phyloP scores from a whole-genome alignment of 2,113 vertebrate genomes.

The Microtus pennsylvanicus region DNA sequence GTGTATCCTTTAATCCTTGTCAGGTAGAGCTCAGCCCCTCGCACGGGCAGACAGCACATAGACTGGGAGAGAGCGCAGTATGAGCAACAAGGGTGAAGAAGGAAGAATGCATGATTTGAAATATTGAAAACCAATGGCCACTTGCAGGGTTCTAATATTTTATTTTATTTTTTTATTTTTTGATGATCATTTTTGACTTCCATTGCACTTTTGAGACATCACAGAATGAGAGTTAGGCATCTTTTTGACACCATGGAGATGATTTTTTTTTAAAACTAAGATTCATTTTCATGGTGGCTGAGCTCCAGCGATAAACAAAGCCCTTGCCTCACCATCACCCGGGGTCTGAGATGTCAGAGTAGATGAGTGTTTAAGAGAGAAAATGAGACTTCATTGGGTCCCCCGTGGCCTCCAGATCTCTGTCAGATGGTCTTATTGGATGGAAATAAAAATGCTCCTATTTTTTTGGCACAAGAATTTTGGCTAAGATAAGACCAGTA shows the following conservation, averaged over 20 bases:
- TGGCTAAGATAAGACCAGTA: slow-evolving; percentile 62
- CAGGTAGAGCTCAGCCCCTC: slow-evolving; percentile 33
- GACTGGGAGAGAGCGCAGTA: slow-evolving; percentile 18
- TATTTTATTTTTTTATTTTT: not conserved
- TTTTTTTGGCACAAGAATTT: slow-evolving; percentile 63
- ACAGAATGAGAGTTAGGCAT: slow-evolving; percentile 17
- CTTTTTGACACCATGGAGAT: slow-evolving; percentile 16
- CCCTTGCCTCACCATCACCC: slow-evolving; percentile 41
- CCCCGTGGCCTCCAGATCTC: not conserved
- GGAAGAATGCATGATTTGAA: slow-evolving; percentile 45
- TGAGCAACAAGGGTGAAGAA: not conserved
- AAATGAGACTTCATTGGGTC: slow-evolving; percentile 42
- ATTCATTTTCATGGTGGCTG: slow-evolving; percentile 15
- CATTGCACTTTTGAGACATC: slow-evolving; percentile 30
- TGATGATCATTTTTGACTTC: slow-evolving; percentile 53
- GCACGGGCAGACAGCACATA: not conserved
- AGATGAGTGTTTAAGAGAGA: slow-evolving; percentile 39
- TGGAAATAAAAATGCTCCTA: slow-evolving; percentile 49
- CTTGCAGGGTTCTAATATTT: slow-evolving; percentile 23
- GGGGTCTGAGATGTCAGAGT: slow-evolving; percentile 46
- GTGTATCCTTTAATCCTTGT: not conserved
- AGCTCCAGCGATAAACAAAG: slow-evolving; percentile 42
- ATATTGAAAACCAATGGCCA: slow-evolving; percentile 53
- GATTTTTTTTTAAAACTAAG: slow-evolving; percentile 49
- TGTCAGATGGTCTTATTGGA: slow-evolving; percentile 40